Percentiles rank a stretch among this genome's conserved stretches.
These are phyloP conservation scores for Mycetomoellerius zeteki DNA, from an alignment of 1,140 invertebrate genomes.

Conservation along the genomic window DNA sequence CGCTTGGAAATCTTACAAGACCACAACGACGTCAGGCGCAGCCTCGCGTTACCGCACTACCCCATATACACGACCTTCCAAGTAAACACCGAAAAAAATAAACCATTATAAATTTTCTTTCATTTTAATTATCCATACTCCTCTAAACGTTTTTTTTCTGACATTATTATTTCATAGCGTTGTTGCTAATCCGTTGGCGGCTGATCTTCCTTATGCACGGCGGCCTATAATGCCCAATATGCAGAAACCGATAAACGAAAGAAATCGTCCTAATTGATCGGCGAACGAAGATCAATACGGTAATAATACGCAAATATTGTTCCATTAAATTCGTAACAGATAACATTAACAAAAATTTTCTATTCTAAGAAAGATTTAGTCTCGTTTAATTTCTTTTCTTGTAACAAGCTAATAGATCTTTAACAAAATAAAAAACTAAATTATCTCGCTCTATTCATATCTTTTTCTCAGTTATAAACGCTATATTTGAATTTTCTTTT, in stretches of 20 bases:
- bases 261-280: conserved; percentile 60
- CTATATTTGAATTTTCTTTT: neutral
- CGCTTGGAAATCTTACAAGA: conserved; percentile 87
- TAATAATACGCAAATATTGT: conserved; percentile 52
- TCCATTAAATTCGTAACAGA: conserved; percentile 32
- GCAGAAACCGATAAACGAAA: conserved; percentile 67
- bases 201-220: conserved; percentile 67
- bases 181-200: conserved; percentile 66
- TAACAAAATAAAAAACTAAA: neutral
- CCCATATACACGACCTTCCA: conserved; percentile 85
- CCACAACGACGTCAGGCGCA: conserved; percentile 85
- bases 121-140: conserved; percentile 17
- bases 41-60: conserved; percentile 85
- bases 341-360: neutral
- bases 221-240: conserved; percentile 62
- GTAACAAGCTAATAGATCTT: neutral
- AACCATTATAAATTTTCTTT: conserved; percentile 42
- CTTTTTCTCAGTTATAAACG: conserved; percentile 4
- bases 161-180: conserved; percentile 70
- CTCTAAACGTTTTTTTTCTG: conserved; percentile 59
- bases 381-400: neutral
- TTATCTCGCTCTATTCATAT: neutral
- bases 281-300: conserved; percentile 56
- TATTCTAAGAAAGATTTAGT: conserved; percentile 28
- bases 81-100: conserved; percentile 81